These are phyloP conservation scores for Drosophila micromelanica DNA, from an alignment of 1,140 invertebrate species.

Conservation along the genomic window DNA sequence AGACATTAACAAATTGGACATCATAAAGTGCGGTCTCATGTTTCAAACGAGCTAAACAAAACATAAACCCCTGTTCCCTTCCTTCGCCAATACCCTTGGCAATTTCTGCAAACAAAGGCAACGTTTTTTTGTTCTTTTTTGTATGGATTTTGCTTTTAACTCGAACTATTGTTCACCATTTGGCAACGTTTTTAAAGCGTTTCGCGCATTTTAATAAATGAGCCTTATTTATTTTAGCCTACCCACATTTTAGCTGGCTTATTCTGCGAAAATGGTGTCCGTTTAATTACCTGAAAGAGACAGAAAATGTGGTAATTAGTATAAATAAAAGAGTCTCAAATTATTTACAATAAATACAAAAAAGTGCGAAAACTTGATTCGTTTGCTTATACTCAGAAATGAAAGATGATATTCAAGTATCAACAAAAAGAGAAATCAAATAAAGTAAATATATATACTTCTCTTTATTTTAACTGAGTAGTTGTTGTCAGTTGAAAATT, in stretches of 20 bases:
- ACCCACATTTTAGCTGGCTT: slow-evolving; percentile 1
- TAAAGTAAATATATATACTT: background rate
- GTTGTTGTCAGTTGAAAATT: background rate
- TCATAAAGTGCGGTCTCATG: slow-evolving; percentile 69
- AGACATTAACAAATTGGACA: slow-evolving; percentile 53
- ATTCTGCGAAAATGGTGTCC: slow-evolving; percentile 52
- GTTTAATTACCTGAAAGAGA: slow-evolving; percentile 75
- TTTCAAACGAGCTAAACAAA: slow-evolving; percentile 50
- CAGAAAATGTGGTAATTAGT: slow-evolving; percentile 53
- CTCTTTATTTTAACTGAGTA: background rate
- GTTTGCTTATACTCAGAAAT: background rate
- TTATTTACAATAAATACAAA: background rate
- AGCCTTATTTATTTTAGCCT: slow-evolving; percentile 49
- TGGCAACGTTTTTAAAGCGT: slow-evolving; percentile 45
- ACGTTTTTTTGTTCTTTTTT: slow-evolving; percentile 15
- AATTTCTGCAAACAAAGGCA: slow-evolving; percentile 62
- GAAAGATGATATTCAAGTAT: slow-evolving; percentile 4
- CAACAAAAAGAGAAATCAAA: too few relatives aligned
- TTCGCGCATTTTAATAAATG: slow-evolving; percentile 57
- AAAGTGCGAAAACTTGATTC: background rate
- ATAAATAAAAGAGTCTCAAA: slow-evolving; percentile 5
- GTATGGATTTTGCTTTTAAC: slow-evolving; percentile 22
- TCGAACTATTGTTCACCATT: slow-evolving; percentile 35
- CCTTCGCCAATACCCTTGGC: background rate
- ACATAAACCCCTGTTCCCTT: background rate